Conservation (phyloP, 2,113 vertebrate species). For the Tetrao urogallus region DNA sequence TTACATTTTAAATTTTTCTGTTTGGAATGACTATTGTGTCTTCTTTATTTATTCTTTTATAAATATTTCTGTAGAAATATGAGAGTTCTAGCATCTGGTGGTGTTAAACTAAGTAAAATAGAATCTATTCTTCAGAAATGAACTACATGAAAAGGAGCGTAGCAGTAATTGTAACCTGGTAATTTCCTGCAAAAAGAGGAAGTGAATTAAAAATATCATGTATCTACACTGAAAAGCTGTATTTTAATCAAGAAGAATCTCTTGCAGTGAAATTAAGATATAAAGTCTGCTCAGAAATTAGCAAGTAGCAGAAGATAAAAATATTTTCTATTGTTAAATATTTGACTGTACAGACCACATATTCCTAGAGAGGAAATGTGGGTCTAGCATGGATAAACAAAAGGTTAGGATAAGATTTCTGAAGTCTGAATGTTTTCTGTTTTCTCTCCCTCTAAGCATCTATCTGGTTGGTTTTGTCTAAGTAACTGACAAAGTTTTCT, state of each 20-base stretch:
- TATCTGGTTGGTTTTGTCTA: neutral
- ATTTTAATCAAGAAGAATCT: neutral
- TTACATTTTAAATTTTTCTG: neutral
- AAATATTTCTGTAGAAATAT: neutral
- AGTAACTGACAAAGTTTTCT: neutral
- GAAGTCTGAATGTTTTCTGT: neutral
- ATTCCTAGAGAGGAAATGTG: neutral
- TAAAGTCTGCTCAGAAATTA: neutral
- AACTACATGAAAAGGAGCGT: neutral
- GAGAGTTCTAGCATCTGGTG: neutral
- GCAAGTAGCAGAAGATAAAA: neutral
- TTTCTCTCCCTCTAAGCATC: neutral
- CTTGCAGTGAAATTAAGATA: neutral
- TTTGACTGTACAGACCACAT: neutral
- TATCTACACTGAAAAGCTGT: neutral
- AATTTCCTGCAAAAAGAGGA: neutral
- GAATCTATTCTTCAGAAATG: neutral
- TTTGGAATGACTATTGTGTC: neutral
- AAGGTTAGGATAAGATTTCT: neutral
- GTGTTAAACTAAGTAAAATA: neutral
- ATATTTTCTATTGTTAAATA: neutral
- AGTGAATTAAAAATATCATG: neutral
- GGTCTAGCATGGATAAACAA: neutral
- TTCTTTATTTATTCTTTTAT: neutral
- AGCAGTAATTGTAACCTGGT: neutral